Conservation (phyloP, 2,888 invertebrate genomes). For the Lordiphosa fenestrarum region DNA sequence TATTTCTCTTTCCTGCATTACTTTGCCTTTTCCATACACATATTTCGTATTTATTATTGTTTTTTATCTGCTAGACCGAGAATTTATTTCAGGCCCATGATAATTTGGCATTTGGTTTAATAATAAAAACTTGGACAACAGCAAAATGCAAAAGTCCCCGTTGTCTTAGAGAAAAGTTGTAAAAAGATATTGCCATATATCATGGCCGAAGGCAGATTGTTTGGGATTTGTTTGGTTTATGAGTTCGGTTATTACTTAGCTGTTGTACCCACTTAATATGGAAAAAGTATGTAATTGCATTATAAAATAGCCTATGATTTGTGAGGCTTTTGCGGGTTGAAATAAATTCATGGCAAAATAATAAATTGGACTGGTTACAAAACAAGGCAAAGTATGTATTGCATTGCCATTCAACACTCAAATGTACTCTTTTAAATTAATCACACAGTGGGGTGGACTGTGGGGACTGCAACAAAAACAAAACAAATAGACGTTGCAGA, state of each 20-base stretch:
- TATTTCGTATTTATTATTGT: slow-evolving; percentile 41
- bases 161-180: slow-evolving; percentile 35
- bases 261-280: slow-evolving; percentile 5
- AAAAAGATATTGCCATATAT: slow-evolving; percentile 53
- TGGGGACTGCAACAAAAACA: too few relatives aligned
- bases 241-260: slow-evolving; percentile 35
- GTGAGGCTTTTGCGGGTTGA: background rate
- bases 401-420: too few relatives aligned
- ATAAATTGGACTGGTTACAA: too few relatives aligned
- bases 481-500: too few relatives aligned
- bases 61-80: slow-evolving; percentile 34
- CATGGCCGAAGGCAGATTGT: slow-evolving; percentile 66
- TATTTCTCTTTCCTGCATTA: slow-evolving; percentile 29
- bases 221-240: slow-evolving; percentile 59
- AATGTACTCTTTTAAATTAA: too few relatives aligned
- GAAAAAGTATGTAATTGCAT: slow-evolving; percentile 7
- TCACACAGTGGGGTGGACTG: too few relatives aligned
- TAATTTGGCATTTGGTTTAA: slow-evolving; percentile 54
- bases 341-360: too few relatives aligned
- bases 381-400: too few relatives aligned
- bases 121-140: slow-evolving; percentile 35
- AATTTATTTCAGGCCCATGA: slow-evolving; percentile 57
- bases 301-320: slow-evolving; percentile 10
- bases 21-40: slow-evolving; percentile 34
- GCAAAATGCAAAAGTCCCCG: slow-evolving; percentile 37